phyloP scores from a whole-genome alignment of 2,888 invertebrate species.

The Macrophya annulata region DNA sequence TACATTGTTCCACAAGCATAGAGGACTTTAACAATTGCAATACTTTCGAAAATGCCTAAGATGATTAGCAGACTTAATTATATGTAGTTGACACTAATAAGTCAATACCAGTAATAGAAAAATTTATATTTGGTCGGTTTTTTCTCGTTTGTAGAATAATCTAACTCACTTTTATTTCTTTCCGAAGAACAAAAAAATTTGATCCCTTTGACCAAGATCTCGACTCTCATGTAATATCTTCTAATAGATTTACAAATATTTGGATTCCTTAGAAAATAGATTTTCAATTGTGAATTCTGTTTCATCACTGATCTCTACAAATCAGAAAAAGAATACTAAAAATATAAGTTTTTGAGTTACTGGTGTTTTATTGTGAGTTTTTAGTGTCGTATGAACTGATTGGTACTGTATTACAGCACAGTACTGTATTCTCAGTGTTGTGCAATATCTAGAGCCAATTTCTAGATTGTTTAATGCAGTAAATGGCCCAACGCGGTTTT shows the following conservation, averaged over 20 bases:
- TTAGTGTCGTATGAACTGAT: neutral
- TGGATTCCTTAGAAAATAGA: neutral
- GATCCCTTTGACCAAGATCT: no score
- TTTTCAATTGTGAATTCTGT: neutral
- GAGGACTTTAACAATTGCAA: constrained; percentile 27
- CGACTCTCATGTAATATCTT: neutral
- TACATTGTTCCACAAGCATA: neutral
- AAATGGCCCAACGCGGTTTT: neutral
- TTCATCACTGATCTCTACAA: neutral
- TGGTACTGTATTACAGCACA: neutral
- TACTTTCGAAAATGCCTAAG: constrained; percentile 28
- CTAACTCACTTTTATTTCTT: neutral
- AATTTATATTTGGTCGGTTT: neutral
- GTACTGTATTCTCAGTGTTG: neutral
- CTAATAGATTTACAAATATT: neutral
- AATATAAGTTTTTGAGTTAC: neutral
- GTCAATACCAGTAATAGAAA: neutral
- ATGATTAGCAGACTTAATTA: neutral
- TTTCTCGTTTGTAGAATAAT: neutral
- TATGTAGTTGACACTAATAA: neutral
- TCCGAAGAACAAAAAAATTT: no score
- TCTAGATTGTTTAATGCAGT: neutral
- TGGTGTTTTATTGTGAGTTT: neutral
- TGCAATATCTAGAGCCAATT: neutral
- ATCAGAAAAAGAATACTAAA: neutral